These are phyloP conservation scores for Gymnarchus niloticus DNA, from an alignment of 2,113 vertebrate genomes.

Conservation along the genomic window DNA sequence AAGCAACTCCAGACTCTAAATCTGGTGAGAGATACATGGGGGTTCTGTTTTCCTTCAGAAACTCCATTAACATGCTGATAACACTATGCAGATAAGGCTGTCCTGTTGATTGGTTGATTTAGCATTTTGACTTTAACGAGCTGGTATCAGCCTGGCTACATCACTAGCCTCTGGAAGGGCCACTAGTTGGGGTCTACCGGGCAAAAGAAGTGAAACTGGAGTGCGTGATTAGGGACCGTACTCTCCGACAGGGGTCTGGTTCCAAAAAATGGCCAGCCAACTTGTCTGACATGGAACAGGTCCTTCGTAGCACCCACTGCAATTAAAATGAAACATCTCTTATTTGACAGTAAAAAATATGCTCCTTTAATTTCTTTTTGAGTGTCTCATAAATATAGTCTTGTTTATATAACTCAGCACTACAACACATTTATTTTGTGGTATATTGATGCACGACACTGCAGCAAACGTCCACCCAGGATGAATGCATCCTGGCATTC, in stretches of 20 bases:
- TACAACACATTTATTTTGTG: neutral
- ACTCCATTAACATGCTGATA: neutral
- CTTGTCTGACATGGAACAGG: neutral
- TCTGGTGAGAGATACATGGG: neutral
- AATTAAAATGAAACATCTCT: neutral
- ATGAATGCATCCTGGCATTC: neutral
- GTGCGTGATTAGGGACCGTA: neutral
- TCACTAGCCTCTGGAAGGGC: neutral
- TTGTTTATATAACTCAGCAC: too few relatives aligned
- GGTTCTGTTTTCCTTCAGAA: neutral
- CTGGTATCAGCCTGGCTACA: neutral
- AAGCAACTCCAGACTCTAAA: neutral
- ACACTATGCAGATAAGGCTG: neutral
- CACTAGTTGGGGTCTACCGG: neutral
- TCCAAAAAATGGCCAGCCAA: neutral
- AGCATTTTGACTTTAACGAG: neutral
- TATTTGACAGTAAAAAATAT: neutral
- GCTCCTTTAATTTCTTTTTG: neutral
- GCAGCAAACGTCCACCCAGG: neutral
- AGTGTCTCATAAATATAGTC: neutral
- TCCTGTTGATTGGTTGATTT: neutral
- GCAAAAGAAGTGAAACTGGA: too few relatives aligned
- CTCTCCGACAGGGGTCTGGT: neutral
- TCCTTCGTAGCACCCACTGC: neutral
- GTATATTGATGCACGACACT: neutral